Conservation (phyloP, 2,797 vertebrate genomes). For the Melanotaenia trifasciata region DNA sequence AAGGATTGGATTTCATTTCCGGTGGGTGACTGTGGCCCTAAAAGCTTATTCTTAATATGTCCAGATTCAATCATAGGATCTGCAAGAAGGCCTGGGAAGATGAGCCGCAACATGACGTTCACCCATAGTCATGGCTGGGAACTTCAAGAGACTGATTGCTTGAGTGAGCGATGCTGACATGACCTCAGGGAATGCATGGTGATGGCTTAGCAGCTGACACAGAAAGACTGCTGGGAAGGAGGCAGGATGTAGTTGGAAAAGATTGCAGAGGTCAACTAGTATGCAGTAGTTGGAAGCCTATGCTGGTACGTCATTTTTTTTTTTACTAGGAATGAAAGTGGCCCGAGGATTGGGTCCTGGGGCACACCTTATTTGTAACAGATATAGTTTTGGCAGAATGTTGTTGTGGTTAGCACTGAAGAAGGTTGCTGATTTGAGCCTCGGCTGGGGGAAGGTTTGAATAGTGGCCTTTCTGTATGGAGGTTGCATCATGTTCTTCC, state of each 20-base stretch:
- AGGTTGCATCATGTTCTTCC: no score
- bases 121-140: not conserved
- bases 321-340: not conserved
- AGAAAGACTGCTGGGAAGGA: not conserved
- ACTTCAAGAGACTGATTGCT: not conserved
- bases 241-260: not conserved
- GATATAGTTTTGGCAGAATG: no score
- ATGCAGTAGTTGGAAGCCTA: not conserved
- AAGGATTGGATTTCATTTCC: constrained; percentile 22
- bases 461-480: no score
- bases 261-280: not conserved
- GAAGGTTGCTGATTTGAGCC: no score
- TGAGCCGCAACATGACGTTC: constrained; percentile 14
- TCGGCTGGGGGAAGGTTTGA: no score
- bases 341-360: constrained; percentile 5
- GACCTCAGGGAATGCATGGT: constrained; percentile 12
- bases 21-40: not conserved
- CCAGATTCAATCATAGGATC: constrained; percentile 21
- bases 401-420: no score
- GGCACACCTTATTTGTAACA: not conserved
- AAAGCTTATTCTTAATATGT: constrained; percentile 17
- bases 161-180: constrained; percentile 24
- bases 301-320: not conserved
- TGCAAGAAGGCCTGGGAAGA: constrained; percentile 1
- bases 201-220: constrained; percentile 12